Conservation (phyloP, 2,113 vertebrate genomes). For the Bubo scandiacus region DNA sequence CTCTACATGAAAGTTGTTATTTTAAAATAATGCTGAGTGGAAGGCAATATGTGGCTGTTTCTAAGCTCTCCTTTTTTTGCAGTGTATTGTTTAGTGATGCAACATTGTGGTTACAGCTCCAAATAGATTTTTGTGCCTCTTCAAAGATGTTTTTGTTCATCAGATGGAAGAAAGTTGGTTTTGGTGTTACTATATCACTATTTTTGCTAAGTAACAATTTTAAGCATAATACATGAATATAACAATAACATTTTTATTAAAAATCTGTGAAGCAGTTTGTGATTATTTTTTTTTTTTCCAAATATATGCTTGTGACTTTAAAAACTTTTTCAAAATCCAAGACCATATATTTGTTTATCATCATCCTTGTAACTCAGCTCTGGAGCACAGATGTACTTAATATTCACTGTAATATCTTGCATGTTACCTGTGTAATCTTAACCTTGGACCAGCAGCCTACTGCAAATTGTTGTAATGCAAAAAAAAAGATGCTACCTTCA, state of each 20-base stretch:
- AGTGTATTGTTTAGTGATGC: background rate
- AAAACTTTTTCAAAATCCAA: background rate
- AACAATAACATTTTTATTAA: background rate
- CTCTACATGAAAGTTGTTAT: background rate
- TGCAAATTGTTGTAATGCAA: background rate
- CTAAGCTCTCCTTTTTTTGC: background rate
- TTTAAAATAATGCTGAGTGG: background rate
- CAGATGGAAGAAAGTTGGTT: background rate
- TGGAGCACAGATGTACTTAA: background rate
- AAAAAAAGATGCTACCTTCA: background rate
- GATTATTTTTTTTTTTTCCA: background rate
- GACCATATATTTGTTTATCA: background rate
- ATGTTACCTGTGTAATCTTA: background rate
- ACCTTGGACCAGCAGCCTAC: background rate
- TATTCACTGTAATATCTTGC: background rate
- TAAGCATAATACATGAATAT: background rate
- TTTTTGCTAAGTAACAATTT: background rate
- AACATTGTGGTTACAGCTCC: background rate
- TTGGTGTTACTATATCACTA: background rate
- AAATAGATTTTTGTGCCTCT: background rate
- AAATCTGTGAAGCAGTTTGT: background rate
- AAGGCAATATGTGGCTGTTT: background rate
- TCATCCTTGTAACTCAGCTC: background rate
- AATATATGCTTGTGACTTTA: background rate
- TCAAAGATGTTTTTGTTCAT: background rate